Evolutionary conservation across 2,797 vertebrate genomes (phyloP), one percentile per base, ranked within the genome.

Genomic region (Triplophysa yarkandensis): DNA sequence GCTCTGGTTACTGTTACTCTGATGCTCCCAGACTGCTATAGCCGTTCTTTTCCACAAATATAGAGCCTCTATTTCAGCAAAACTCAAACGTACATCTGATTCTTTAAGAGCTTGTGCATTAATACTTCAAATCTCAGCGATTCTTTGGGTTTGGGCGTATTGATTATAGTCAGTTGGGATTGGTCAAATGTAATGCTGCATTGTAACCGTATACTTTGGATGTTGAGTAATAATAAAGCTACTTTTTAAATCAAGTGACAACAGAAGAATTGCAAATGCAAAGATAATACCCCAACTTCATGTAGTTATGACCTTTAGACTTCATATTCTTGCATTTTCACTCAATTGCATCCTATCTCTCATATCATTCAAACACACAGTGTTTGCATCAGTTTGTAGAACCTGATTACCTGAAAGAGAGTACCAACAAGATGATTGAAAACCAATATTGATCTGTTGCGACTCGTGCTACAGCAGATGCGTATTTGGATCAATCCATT

Each of bases 1-100:
- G 85, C 89, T 92, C 87, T 89, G 83, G 89, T 92, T 92, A 89
- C 89, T 71, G 69, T 78, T 27, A 81, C 74, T 77, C 76, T 81
- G 82, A 83, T 77, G 82, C 81, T 32, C 76, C 80, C 62, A 62
- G 73, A 74, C 78, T 76, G 78, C 46, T 83, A 27, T 71, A 68
- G 84, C 82, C 84, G 81, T 89, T 85, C 43, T 86, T 90, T 92
- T 89, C 86, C 87, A 85, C 80, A 67, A 43, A 77, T 76, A 50
- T 36, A 23, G 17, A 9, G 9, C 6, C 41, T 63, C 23, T 36
- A 44, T 66, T 48, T 23, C 16, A 70, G 27, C 13, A 21, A 27
- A 10, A 21, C 21, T 66, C 28, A 50, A 16, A 41, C 10, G 23
- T 17, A 4, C 43, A 19, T 52, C 25, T 39, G 48, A 4, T n/a